Evolutionary conservation across 2,888 invertebrate genomes (phyloP), one percentile per base, ranked within the genome.

Genomic region (Dynastes grantii): DNA sequence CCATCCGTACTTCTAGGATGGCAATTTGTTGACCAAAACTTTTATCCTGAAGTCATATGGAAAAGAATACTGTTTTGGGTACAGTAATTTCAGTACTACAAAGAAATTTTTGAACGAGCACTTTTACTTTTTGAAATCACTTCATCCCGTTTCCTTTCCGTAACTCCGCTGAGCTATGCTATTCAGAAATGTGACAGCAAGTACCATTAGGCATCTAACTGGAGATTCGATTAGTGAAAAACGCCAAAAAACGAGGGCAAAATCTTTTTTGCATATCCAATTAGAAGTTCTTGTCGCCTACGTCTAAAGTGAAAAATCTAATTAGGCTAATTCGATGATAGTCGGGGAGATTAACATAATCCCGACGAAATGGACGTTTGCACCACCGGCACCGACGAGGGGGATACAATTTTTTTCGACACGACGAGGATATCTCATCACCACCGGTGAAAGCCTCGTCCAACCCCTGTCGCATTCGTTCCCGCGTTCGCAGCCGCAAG

Each of bases 251-350:
- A 68, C 51, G 27, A 16, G 40, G 27, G 49, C 13, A 68, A 68
- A 68, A 51, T 51, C 49, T 63, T 61, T 58, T 75, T 75, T 45
- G 73, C 73, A 61, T 61, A 75, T 61, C 61, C 49, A 75, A 75
- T 75, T 75, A 61, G 61, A 55, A 63, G 73, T 45, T 51, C 22
- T 61, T 75, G 40, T 13, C 22, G 55, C 11, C 61, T 45, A 11
- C 40, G 40, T 49, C 63, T 27, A 75, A 75, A 75, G 73, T 75
- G 73, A 75, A 75, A 75, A 75, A 75, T 75, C 73, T 75, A 75
- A 75, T 75, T 75, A 75, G 45, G 58, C 49, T 75, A 75, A 75
- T 75, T 75, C 73, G 58, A 75, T 75, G 68, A 75, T 75, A 61
- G 73, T 75, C 73, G 11, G 45, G 45, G 29, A 45, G 73, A 75